Percentiles rank a stretch among this genome's conserved stretches.
Conservation (phyloP, 2,888 invertebrate species). For the Nysson spinosus region DNA sequence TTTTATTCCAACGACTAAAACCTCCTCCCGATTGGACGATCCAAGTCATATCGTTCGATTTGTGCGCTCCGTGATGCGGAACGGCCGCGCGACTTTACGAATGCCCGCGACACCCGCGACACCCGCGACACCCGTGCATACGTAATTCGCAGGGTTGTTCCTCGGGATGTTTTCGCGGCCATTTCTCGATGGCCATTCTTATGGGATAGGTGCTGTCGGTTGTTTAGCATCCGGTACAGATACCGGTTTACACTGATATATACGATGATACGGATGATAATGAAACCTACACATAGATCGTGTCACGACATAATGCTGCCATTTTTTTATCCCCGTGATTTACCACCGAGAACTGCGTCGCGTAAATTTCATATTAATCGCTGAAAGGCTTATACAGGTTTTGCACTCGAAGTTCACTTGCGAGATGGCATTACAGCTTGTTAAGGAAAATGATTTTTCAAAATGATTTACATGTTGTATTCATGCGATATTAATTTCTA, state of each 20-base stretch:
- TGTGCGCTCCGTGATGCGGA: constrained; percentile 20
- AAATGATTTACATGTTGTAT: too few species aligned
- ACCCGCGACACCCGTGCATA: constrained; percentile 26
- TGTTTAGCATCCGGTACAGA: neutral
- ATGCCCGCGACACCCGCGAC: too few species aligned
- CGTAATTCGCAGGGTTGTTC: constrained; percentile 29
- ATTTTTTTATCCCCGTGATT: too few species aligned
- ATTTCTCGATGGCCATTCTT: constrained; percentile 5
- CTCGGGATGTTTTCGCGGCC: neutral
- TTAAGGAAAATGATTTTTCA: too few species aligned
- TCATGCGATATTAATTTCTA: too few species aligned
- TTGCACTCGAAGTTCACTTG: too few species aligned
- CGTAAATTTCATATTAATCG: too few species aligned
- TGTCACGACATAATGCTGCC: constrained; percentile 1
- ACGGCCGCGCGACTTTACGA: constrained; percentile 11
- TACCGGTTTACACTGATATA: constrained; percentile 33
- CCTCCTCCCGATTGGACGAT: constrained; percentile 31
- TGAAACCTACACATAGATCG: constrained; percentile 7
- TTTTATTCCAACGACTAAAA: constrained; percentile 42
- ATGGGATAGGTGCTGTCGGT: neutral
- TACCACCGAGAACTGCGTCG: too few species aligned
- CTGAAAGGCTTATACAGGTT: too few species aligned
- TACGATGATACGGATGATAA: constrained; percentile 19
- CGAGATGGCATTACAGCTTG: too few species aligned
- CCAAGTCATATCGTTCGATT: constrained; percentile 48